A percentile compares a stretch with the other conserved stretches of the same genome.
Evolutionary conservation across 1,140 invertebrate species (phyloP).

Genomic region (Tyrophagus putrescentiae): DNA sequence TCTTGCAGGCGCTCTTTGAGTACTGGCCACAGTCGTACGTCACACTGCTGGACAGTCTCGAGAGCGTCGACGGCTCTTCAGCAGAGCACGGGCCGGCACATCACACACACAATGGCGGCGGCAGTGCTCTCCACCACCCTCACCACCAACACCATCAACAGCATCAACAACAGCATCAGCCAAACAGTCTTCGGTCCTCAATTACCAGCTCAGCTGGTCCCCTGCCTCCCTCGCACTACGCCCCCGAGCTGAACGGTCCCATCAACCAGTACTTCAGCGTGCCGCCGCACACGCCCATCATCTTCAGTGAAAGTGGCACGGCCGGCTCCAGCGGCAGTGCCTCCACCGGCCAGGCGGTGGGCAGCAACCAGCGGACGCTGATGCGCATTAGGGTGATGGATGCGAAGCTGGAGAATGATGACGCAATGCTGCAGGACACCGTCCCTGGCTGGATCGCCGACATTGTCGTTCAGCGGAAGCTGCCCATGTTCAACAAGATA

Average conservation of each 20-base stretch:
- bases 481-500: constrained; percentile 92
- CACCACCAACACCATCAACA: not conserved
- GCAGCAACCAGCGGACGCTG: constrained; percentile 47
- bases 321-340: not conserved
- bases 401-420: constrained; percentile 86
- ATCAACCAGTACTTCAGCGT: constrained; percentile 78
- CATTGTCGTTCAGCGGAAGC: constrained; percentile 71
- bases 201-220: constrained; percentile 23
- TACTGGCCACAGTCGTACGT: constrained; percentile 65
- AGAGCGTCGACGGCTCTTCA: not conserved
- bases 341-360: not conserved
- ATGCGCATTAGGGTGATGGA: constrained; percentile 79
- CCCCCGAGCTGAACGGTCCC: constrained; percentile 31
- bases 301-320: constrained; percentile 91
- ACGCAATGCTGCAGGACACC: constrained; percentile 75
- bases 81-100: too few species aligned
- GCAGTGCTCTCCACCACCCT: too few species aligned
- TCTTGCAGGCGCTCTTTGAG: constrained; percentile 86
- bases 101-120: too few species aligned
- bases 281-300: constrained; percentile 86
- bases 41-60: not conserved
- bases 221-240: constrained; percentile 12
- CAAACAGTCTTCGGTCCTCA: not conserved
- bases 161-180: constrained; percentile 17
- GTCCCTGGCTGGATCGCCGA: constrained; percentile 92